Conservation (phyloP, 1,140 invertebrate species). For the Manduca sexta region DNA sequence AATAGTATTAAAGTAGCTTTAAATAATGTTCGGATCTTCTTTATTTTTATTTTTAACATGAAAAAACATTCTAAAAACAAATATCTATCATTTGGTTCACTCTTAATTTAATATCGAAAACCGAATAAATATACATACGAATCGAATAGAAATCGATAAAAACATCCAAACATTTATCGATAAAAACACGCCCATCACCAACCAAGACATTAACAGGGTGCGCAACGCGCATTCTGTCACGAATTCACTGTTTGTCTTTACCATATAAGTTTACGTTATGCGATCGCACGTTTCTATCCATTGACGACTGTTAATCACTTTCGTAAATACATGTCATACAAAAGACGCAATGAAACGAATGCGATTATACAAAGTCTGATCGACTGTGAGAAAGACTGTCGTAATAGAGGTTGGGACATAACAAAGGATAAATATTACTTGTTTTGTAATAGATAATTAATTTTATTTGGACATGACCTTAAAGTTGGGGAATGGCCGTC, state of each 20-base stretch:
- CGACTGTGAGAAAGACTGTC: neutral
- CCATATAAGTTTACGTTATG: constrained; percentile 17
- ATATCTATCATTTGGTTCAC: too few species aligned
- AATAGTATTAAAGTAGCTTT: too few species aligned
- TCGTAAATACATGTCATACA: neutral
- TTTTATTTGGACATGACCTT: too few species aligned
- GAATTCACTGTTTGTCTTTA: constrained; percentile 23
- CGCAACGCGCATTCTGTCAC: constrained; percentile 49
- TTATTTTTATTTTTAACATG: too few species aligned
- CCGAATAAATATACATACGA: too few species aligned
- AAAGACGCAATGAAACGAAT: neutral
- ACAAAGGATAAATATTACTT: too few species aligned
- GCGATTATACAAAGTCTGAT: neutral
- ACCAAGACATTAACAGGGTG: constrained; percentile 5
- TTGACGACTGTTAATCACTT: constrained; percentile 6
- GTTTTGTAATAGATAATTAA: too few species aligned
- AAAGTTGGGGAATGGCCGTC: too few species aligned
- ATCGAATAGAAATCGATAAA: neutral
- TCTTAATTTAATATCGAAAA: too few species aligned
- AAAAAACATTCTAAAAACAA: too few species aligned
- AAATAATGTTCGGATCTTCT: too few species aligned
- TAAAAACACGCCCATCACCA: constrained; percentile 23
- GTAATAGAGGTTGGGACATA: too few species aligned
- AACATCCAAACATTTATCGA: constrained; percentile 12
- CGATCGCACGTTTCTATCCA: constrained; percentile 17